These are phyloP conservation scores for Ia io DNA, from an alignment of 2,113 vertebrate species.

Conservation along the genomic window DNA sequence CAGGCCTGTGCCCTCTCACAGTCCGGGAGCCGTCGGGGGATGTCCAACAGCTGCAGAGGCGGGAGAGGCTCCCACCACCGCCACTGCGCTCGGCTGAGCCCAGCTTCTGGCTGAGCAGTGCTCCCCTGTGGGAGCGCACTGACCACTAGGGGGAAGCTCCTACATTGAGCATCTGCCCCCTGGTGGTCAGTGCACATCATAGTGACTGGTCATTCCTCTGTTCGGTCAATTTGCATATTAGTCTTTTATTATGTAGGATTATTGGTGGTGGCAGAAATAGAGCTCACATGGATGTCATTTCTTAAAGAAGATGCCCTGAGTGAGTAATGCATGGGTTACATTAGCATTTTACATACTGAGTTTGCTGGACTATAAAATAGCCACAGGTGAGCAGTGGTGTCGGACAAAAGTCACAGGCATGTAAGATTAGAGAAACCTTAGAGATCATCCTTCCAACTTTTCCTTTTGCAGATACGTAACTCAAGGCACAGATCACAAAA, in stretches of 20 bases:
- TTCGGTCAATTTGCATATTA: too few relatives aligned
- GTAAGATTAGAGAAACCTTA: background rate
- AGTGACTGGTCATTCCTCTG: too few relatives aligned
- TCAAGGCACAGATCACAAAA: background rate
- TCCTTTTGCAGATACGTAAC: background rate
- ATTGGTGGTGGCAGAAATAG: background rate
- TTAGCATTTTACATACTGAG: background rate
- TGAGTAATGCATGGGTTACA: background rate
- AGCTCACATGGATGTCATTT: background rate
- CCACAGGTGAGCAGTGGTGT: accelerated
- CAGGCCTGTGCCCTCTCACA: too few relatives aligned
- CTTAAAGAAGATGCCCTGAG: background rate
- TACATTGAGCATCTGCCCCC: too few relatives aligned
- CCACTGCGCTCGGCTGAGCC: too few relatives aligned
- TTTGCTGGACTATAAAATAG: background rate
- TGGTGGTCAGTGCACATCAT: too few relatives aligned
- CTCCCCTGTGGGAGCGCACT: too few relatives aligned
- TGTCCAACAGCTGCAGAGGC: too few relatives aligned
- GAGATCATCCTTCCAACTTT: background rate
- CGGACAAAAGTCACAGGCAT: background rate
- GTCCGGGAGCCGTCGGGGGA: too few relatives aligned
- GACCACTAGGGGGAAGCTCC: too few relatives aligned
- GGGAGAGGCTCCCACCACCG: too few relatives aligned
- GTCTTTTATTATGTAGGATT: background rate
- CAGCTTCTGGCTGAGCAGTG: too few relatives aligned